Evolutionary conservation across 2,797 vertebrate genomes (phyloP).

Genomic region (Alcedo quadribrachys): DNA sequence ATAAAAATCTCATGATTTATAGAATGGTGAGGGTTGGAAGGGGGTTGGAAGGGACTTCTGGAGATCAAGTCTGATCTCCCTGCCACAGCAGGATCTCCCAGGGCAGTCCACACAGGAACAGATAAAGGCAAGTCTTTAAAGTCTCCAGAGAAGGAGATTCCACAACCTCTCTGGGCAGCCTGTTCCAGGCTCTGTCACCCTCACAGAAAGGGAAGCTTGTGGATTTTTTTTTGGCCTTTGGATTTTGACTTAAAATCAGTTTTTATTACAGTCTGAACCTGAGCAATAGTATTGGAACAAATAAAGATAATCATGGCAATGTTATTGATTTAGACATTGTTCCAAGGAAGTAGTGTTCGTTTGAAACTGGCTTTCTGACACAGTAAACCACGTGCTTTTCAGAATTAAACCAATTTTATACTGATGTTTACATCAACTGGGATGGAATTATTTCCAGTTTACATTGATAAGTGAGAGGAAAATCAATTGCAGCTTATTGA

Average conservation of each 20-base stretch:
- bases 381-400: not conserved
- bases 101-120: no score
- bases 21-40: no score
- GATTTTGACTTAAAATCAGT: not conserved
- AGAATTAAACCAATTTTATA: not conserved
- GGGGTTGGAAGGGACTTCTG: no score
- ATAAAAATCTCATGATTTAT: no score
- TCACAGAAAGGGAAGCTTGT: not conserved
- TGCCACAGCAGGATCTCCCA: no score
- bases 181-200: no score
- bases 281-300: not conserved
- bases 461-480: not conserved
- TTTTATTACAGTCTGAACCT: not conserved
- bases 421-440: slow-evolving; percentile 16
- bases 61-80: no score
- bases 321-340: not conserved
- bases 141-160: no score
- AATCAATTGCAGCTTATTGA: not conserved
- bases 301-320: not conserved
- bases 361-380: not conserved
- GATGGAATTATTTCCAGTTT: slow-evolving; percentile 35
- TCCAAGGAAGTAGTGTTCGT: not conserved
- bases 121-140: no score
- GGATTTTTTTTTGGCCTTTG: not conserved
- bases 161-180: no score